Conservation (phyloP, 2,113 vertebrate genomes). For the Scophthalmus maximus region DNA sequence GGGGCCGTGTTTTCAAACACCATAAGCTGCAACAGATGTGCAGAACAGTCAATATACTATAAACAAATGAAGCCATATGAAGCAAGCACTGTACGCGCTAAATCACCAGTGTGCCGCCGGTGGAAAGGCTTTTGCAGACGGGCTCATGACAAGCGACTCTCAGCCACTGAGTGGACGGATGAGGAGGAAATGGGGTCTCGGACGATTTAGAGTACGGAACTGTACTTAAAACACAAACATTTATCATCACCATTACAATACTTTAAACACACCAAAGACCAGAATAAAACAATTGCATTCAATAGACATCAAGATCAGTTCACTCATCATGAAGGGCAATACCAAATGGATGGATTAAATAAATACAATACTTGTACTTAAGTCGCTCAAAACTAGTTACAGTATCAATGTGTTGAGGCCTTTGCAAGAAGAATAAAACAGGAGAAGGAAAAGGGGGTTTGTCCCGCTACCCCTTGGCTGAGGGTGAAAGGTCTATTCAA, state of each 20-base stretch:
- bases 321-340: no score
- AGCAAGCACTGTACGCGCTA: slow-evolving; percentile 8
- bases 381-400: background rate
- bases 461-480: slow-evolving; percentile 1
- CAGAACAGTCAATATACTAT: slow-evolving; percentile 47
- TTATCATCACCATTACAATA: no score
- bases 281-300: no score
- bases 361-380: background rate
- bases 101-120: slow-evolving; percentile 33
- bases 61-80: slow-evolving; percentile 63
- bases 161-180: no score
- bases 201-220: no score
- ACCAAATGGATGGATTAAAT: background rate
- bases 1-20: slow-evolving; percentile 27
- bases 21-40: slow-evolving; percentile 64
- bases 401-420: background rate
- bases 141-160: no score
- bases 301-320: no score
- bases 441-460: background rate
- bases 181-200: no score
- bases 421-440: background rate
- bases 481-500: slow-evolving; percentile 6
- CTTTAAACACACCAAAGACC: no score
- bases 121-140: slow-evolving; percentile 49
- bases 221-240: no score